Conservation (phyloP, 2,113 vertebrate species). For the Heloderma charlesbogerti region DNA sequence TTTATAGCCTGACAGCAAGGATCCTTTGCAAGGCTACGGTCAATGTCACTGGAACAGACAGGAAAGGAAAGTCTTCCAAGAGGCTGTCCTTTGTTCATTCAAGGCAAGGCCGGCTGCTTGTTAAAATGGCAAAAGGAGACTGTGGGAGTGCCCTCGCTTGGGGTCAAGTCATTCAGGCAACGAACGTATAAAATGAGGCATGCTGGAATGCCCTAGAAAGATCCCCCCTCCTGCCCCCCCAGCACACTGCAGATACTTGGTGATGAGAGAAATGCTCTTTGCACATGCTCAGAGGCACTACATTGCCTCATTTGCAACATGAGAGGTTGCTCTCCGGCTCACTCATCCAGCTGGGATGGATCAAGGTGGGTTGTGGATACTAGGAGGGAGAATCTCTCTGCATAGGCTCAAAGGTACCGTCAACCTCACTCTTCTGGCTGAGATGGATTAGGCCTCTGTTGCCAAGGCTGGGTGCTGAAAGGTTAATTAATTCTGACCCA, state of each 20-base stretch:
- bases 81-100: background rate
- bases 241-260: background rate
- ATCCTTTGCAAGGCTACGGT: background rate
- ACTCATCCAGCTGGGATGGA: background rate
- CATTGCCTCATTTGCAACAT: background rate
- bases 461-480: background rate
- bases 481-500: background rate
- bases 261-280: background rate
- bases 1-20: constrained; percentile 48
- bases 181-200: background rate
- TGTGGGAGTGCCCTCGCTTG: accelerated
- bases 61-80: background rate
- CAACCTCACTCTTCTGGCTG: background rate
- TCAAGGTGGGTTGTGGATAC: background rate
- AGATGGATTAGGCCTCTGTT: background rate
- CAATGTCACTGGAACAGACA: background rate
- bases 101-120: background rate
- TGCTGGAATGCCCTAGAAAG: background rate
- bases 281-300: background rate
- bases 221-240: background rate
- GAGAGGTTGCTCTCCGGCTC: background rate
- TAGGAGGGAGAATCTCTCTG: background rate
- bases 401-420: too few relatives aligned
- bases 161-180: background rate
- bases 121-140: background rate